Evolutionary conservation across 2,797 vertebrate genomes (phyloP).

Genomic region (Gambelia wislizenii): DNA sequence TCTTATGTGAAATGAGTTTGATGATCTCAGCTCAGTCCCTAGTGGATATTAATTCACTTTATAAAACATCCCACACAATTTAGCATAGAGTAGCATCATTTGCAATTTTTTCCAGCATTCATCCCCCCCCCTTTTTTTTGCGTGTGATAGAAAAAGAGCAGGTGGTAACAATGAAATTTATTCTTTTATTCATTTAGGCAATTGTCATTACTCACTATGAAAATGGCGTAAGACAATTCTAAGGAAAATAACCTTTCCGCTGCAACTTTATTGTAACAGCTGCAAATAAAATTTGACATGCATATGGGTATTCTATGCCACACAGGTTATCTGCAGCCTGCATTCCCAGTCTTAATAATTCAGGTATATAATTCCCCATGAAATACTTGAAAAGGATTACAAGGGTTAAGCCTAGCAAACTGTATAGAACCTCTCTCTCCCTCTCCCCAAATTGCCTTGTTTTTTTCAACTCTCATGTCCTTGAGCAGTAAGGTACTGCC

Average conservation of each 20-base stretch:
- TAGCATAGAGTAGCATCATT: conserved; percentile 76
- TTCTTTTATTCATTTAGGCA: not conserved
- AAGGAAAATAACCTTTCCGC: conserved; percentile 47
- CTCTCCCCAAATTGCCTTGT: conserved; percentile 2
- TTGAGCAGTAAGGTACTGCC: conserved; percentile 3
- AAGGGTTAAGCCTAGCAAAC: conserved; percentile 48
- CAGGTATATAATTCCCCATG: conserved; percentile 40
- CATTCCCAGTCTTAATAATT: conserved; percentile 37
- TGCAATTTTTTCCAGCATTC: conserved; percentile 59
- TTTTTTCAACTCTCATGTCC: not conserved
- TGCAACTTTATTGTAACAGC: conserved; percentile 42
- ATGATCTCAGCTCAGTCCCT: conserved; percentile 82
- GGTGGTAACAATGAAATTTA: conserved; percentile 51
- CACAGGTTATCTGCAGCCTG: not conserved
- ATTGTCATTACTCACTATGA: conserved; percentile 41
- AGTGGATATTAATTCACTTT: conserved; percentile 81
- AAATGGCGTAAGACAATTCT: conserved; percentile 31
- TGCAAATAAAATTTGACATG: conserved; percentile 6
- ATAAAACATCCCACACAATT: conserved; percentile 80
- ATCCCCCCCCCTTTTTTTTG: conserved; percentile 50
- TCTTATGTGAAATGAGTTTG: conserved; percentile 84
- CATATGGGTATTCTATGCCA: conserved; percentile 1
- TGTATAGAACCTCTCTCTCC: not conserved
- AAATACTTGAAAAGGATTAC: conserved; percentile 48
- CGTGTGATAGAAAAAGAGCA: conserved; percentile 66